phyloP scores from a whole-genome alignment of 2,888 invertebrate genomes.

The Neria commutata region DNA sequence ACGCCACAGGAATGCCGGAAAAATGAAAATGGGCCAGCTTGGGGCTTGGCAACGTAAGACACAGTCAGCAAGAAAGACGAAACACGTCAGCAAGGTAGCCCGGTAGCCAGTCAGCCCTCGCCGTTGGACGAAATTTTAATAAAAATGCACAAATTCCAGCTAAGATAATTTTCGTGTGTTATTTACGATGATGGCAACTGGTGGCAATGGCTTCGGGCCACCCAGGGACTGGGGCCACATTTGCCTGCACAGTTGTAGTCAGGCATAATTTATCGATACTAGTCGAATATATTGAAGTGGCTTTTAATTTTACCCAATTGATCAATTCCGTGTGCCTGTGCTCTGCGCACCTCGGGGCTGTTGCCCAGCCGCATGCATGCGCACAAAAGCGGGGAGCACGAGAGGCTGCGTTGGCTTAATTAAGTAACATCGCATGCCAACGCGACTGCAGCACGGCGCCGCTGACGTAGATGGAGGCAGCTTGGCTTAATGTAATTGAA shows the following conservation, averaged over 20 bases:
- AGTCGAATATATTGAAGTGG: background rate
- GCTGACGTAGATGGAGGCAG: too few species aligned
- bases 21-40: background rate
- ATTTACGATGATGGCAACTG: constrained; percentile 48
- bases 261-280: background rate
- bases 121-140: constrained; percentile 40
- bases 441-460: too few species aligned
- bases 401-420: too few species aligned
- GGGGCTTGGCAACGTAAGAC: background rate
- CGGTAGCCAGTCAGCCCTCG: background rate
- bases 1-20: background rate
- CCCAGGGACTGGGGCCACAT: background rate
- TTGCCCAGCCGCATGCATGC: too few species aligned
- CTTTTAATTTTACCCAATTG: constrained; percentile 48
- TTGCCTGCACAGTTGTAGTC: background rate
- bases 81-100: background rate
- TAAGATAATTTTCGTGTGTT: constrained; percentile 52
- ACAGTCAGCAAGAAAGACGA: background rate
- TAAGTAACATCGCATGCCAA: too few species aligned
- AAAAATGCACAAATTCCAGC: constrained; percentile 51
- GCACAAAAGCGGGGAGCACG: too few species aligned
- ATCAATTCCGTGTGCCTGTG: too few species aligned
- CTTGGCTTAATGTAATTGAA: constrained; percentile 2
- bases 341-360: too few species aligned
- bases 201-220: constrained; percentile 13